A percentile compares a stretch with the other conserved stretches of the same genome.
Evolutionary conservation across 2,797 vertebrate species (phyloP).

Genomic region (Sebastes matsubarae): DNA sequence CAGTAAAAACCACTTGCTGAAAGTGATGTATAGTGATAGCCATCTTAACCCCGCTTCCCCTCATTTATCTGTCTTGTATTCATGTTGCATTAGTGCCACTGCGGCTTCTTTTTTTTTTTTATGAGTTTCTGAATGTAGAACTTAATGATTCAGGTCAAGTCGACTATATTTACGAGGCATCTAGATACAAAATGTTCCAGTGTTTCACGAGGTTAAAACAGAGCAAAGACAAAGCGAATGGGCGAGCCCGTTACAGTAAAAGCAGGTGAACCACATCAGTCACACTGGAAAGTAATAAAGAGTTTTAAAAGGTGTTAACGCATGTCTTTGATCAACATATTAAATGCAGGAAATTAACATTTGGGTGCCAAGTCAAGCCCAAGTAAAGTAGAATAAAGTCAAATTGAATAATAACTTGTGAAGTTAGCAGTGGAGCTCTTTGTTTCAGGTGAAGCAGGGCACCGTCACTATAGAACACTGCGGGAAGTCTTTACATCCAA

Average conservation of each 20-base stretch:
- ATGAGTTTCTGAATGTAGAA: not conserved
- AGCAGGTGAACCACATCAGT: slow-evolving; percentile 46
- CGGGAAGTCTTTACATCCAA: not conserved
- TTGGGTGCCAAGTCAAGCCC: not conserved
- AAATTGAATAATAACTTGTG: not conserved
- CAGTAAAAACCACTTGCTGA: slow-evolving; percentile 51
- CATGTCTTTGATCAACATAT: not conserved
- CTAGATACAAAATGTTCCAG: not conserved
- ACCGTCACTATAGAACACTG: not conserved
- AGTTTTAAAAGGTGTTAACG: slow-evolving; percentile 28
- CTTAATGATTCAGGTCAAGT: slow-evolving; percentile 7
- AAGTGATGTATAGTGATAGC: slow-evolving; percentile 49
- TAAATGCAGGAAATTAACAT: not conserved
- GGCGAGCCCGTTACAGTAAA: not conserved
- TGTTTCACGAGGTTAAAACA: not conserved
- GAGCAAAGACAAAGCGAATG: slow-evolving; percentile 1
- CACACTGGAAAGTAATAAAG: not conserved
- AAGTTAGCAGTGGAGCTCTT: not conserved
- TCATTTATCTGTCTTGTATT: slow-evolving; percentile 15
- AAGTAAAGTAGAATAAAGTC: not conserved
- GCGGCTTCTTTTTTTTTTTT: not conserved
- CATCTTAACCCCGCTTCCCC: slow-evolving; percentile 30
- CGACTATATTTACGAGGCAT: slow-evolving; percentile 1
- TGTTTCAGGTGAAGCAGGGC: not conserved
- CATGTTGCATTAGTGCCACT: not conserved